phyloP scores from a whole-genome alignment of 2,888 invertebrate genomes.

The Pemphredon lugubris region DNA sequence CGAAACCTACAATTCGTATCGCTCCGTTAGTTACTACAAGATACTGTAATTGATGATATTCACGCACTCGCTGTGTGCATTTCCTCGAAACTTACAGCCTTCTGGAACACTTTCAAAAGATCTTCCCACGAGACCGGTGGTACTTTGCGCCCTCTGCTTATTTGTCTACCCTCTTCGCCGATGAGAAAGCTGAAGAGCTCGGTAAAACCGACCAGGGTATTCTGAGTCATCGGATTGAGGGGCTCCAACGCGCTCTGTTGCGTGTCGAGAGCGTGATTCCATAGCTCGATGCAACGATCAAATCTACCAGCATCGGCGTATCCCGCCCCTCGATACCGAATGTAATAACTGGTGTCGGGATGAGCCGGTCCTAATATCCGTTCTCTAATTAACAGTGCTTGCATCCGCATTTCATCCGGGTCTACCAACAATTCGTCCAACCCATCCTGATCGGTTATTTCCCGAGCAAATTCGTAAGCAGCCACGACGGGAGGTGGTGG shows the following conservation, averaged over 20 bases:
- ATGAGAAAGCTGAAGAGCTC: slow-evolving; percentile 98
- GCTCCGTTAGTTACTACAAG: not conserved
- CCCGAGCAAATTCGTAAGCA: slow-evolving; percentile 94
- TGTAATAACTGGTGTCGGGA: slow-evolving; percentile 98
- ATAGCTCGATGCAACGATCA: slow-evolving; percentile 94
- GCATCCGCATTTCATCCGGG: slow-evolving; percentile 98
- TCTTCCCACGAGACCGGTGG: slow-evolving; percentile 92
- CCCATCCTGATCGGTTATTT: slow-evolving; percentile 90
- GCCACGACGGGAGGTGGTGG: slow-evolving; percentile 87
- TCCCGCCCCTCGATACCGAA: slow-evolving; percentile 95
- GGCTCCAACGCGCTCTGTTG: slow-evolving; percentile 96
- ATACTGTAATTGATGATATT: no score
- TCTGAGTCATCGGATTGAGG: slow-evolving; percentile 96
- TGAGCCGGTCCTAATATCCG: slow-evolving; percentile 95
- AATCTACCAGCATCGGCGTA: slow-evolving; percentile 98
- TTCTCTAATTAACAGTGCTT: slow-evolving; percentile 94
- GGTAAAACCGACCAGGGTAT: slow-evolving; percentile 95
- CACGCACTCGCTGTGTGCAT: no score
- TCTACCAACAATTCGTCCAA: slow-evolving; percentile 94
- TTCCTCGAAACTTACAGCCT: slow-evolving; percentile 86
- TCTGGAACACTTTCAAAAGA: slow-evolving; percentile 90
- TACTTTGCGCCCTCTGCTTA: slow-evolving; percentile 87
- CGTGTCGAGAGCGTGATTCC: slow-evolving; percentile 98
- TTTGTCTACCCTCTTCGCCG: slow-evolving; percentile 90
- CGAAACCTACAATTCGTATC: slow-evolving; percentile 82